Evolutionary conservation across 1,140 invertebrate genomes (phyloP).

Genomic region (Lepidurus couesii): DNA sequence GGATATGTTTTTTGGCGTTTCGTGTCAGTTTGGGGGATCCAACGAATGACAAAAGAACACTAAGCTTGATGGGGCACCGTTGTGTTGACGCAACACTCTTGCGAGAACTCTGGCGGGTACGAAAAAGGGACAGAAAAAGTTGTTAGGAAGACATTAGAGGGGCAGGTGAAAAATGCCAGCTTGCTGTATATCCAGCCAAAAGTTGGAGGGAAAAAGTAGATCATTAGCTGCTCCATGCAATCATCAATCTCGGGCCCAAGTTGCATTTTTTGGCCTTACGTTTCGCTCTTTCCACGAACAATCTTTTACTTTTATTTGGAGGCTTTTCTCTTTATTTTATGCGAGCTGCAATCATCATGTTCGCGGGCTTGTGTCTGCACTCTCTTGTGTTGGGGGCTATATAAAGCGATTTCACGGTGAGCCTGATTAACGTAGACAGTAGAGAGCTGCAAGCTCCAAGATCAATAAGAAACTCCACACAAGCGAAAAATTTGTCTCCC

Average conservation of each 20-base stretch:
- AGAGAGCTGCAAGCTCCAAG: neutral
- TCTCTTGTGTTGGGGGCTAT: neutral
- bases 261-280: neutral
- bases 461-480: neutral
- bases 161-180: constrained; percentile 18
- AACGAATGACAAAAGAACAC: neutral
- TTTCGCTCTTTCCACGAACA: neutral
- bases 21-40: neutral
- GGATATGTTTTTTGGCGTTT: neutral
- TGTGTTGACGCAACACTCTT: neutral
- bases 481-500: neutral
- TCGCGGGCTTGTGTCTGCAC: neutral
- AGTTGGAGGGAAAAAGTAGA: neutral
- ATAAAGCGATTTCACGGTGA: constrained; percentile 10
- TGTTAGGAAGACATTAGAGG: neutral
- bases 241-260: neutral
- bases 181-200: neutral
- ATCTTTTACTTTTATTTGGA: neutral
- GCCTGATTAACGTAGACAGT: neutral
- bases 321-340: neutral
- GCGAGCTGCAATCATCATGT: neutral
- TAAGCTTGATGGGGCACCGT: constrained; percentile 4
- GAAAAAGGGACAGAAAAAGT: neutral
- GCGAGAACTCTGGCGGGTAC: constrained; percentile 6
- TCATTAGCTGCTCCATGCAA: constrained; percentile 3